Base-by-base conservation (phyloP, 2,113 vertebrate genomes). In the Coreoperca whiteheadi region DNA sequence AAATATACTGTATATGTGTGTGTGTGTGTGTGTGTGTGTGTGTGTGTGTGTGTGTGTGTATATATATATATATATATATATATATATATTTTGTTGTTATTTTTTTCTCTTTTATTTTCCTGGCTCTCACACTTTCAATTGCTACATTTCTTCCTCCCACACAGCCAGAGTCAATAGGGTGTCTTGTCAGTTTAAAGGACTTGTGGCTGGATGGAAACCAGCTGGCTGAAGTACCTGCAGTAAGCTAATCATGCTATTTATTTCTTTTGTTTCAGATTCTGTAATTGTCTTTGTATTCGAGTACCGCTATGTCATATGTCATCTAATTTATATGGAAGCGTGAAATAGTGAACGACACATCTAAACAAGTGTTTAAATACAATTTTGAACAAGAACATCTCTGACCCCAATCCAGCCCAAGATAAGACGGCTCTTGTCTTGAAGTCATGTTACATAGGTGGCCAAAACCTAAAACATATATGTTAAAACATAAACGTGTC, bases 181-280 rank as follows among this genome's bases (percentile, higher is more conserved):
- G 96, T 95, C 97, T 99, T 92, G 93, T 97, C 92, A 98, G 96
- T 90, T 94, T 99, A 53, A 99, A 97, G 94, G 97, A 99, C 92
- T 94, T 99, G 91, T 99, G 98, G 98, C 94, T 99, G 91, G 98
- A 99, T 91, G 98, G 98, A 94, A 99, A 99, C 95, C 98, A 99
- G 70, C 94, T 99, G 88, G 89, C 94, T 3, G 96, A 97, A 90
- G 95, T 99, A 96, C 98, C 98, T 95, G 93, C 95, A 94, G 98
- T 99, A 96, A 94, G 93, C 70, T 65, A 56, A 81, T 84, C 18
- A 25, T 34, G 4, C 70, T 39, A 43, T 75, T 65, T 46, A 51
- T 82, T 69, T 39, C 2, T 51, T 41, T 4, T 39, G 28, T 59
- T 30, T 63, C 1, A 72, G 2, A 71, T 53, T 68, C 11, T 79